Conservation (phyloP, 2,113 vertebrate species). For the Anarrhichthys ocellatus region DNA sequence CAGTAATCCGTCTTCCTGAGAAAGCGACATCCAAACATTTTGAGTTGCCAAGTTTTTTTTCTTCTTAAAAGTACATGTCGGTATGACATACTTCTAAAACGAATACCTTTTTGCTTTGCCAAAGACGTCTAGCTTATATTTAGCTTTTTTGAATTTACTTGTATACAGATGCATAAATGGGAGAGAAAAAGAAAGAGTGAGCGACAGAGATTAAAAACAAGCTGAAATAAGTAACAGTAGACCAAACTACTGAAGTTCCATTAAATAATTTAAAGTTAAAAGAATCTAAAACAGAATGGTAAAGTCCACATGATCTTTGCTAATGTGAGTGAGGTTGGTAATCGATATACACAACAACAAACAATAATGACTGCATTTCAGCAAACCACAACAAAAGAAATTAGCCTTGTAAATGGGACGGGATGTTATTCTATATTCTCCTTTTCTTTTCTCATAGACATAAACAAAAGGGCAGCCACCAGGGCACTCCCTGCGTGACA, state of each 20-base stretch:
- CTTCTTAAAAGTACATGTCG: background rate
- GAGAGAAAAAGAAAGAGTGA: too few species aligned
- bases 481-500: conserved; percentile 3
- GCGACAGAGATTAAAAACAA: background rate
- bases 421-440: conserved; percentile 1
- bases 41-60: background rate
- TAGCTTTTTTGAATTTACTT: background rate
- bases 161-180: background rate
- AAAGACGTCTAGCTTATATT: background rate
- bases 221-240: background rate
- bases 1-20: background rate
- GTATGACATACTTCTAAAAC: background rate
- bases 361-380: background rate
- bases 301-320: background rate
- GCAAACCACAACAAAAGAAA: background rate
- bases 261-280: background rate
- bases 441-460: background rate
- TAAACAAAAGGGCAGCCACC: conserved; percentile 11
- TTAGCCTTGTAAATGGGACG: background rate
- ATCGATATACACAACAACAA: background rate
- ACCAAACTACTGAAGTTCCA: background rate
- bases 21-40: background rate
- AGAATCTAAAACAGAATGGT: background rate
- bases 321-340: background rate
- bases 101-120: background rate